phyloP scores from a whole-genome alignment of 2,888 invertebrate genomes.

The Trisateles emortualis region DNA sequence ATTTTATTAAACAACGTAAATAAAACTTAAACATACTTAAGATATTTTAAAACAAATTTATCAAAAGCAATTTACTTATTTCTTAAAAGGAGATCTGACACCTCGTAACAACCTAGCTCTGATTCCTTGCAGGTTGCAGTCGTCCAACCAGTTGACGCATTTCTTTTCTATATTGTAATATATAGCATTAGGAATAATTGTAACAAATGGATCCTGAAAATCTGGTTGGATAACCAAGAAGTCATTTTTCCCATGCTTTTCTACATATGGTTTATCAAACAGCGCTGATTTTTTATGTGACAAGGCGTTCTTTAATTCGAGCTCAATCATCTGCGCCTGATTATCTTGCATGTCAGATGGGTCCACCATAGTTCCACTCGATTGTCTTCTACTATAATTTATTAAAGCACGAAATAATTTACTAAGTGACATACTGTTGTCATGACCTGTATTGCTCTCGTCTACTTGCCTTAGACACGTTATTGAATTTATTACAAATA shows the following conservation, averaged over 20 bases:
- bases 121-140: conserved; percentile 69
- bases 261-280: conserved; percentile 57
- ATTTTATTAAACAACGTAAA: too few relatives aligned
- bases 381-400: conserved; percentile 10
- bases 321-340: conserved; percentile 42
- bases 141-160: conserved; percentile 78
- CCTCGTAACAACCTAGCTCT: conserved; percentile 57
- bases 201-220: conserved; percentile 60
- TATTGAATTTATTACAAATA: conserved; percentile 12
- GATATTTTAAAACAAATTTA: too few relatives aligned
- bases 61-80: not conserved
- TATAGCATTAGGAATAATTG: conserved; percentile 71
- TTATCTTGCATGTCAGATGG: not conserved
- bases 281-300: conserved; percentile 54
- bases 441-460: not conserved
- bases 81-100: conserved; percentile 49
- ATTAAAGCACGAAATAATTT: conserved; percentile 21
- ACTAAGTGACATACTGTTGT: conserved; percentile 16
- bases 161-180: conserved; percentile 70
- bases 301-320: conserved; percentile 55
- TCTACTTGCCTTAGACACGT: not conserved
- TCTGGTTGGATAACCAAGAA: conserved; percentile 64
- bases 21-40: too few relatives aligned
- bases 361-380: not conserved
- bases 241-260: conserved; percentile 64